Base-by-base conservation (phyloP, 1,140 invertebrate species). In the Rhagoletis zephyria region DNA sequence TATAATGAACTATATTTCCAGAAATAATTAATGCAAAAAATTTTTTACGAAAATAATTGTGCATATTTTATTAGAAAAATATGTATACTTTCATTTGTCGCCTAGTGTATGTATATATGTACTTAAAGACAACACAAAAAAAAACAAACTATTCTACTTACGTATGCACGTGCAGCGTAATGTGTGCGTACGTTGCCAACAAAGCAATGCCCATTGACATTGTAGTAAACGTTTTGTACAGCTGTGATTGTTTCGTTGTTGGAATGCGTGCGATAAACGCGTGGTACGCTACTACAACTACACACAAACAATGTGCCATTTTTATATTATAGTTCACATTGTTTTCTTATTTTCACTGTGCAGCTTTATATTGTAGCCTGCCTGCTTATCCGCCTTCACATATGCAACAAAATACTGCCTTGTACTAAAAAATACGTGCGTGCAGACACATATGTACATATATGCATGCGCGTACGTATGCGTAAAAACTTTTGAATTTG, bases 191-290 rank as follows among this genome's bases (percentile, higher is more conserved):
- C 30, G 61, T 19, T 9, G 64, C 30, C 64, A 67, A 67, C 64
- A 67, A 42, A 42, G 40, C 64, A 42, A 40, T 67, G 64, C 64
- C 64, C 64, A 67, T 48, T 74, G 67, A 74, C 67, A 74, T 48
- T 74, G 67, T 48, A 45, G 67, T 48, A 45, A 48, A 48, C 16
- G 40, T 10, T 16, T 6, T 42, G 10, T 14, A 16, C 4, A 42
- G 67, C 67, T 45, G 67, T 74, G 67, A 74, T 74, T 74, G 67
- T 74, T 40, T 16, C 14, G 67, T 16, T 16, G 16, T 3, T 48
- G 67, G 67, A 48, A 74, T 74, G 67, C 67, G 67, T 74, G 67
- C 67, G 42, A 40, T 67, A 67, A 19, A 40, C 2, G 40, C 12
- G 64, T 42, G 10, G 30, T 12, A 67, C 40, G 19, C 30, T 67